phyloP scores from a whole-genome alignment of 1,140 invertebrate genomes.

The Acromyrmex heyeri region DNA sequence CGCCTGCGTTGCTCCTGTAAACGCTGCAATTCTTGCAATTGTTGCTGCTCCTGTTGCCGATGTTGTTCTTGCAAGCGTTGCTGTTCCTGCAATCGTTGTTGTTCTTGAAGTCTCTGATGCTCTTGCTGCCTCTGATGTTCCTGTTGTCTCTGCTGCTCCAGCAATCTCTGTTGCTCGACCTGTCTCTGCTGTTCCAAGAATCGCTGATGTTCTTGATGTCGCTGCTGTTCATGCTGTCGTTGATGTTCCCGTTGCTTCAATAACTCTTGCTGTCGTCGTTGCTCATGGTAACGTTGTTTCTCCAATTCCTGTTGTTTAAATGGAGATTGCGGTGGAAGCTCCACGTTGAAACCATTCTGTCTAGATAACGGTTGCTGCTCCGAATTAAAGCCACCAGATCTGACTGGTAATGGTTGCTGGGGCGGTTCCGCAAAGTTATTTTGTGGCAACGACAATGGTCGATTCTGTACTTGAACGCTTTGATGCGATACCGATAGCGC shows the following conservation, averaged over 20 bases:
- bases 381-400: neutral
- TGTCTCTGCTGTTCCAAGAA: conserved; percentile 74
- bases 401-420: neutral
- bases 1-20: conserved; percentile 77
- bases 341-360: conserved; percentile 62
- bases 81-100: conserved; percentile 76
- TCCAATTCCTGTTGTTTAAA: conserved; percentile 80
- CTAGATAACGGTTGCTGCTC: conserved; percentile 53
- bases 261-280: conserved; percentile 79
- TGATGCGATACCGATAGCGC: conserved; percentile 80
- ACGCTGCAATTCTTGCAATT: conserved; percentile 69
- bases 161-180: conserved; percentile 74
- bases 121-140: conserved; percentile 74
- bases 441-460: conserved; percentile 43
- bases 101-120: conserved; percentile 74
- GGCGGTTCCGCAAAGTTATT: conserved; percentile 24
- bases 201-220: conserved; percentile 78
- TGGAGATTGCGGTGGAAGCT: conserved; percentile 74
- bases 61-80: conserved; percentile 75
- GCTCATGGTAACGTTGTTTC: conserved; percentile 82
- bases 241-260: conserved; percentile 79
- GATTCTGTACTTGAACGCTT: conserved; percentile 79
- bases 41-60: conserved; percentile 73
- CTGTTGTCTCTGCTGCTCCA: conserved; percentile 76
- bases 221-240: conserved; percentile 80